These are phyloP conservation scores for Zapus hudsonius DNA, from an alignment of 2,113 vertebrate species.

Conservation along the genomic window DNA sequence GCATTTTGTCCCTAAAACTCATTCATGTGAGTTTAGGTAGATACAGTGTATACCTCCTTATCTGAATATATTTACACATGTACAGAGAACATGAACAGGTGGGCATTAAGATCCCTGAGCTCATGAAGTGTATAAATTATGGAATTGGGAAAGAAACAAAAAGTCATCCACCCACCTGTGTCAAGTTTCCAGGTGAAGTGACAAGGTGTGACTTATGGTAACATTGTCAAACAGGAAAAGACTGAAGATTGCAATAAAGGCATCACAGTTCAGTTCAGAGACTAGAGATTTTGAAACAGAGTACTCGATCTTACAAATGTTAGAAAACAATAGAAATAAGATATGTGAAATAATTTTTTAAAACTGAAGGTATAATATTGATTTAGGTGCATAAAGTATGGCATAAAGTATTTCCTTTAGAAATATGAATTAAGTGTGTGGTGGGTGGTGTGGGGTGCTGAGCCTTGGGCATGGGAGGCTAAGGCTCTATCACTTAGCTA, in stretches of 20 bases:
- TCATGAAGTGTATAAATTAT: not conserved
- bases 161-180: not conserved
- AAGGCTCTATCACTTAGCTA: too few species aligned
- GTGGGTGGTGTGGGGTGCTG: too few species aligned
- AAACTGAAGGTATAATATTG: not conserved
- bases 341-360: not conserved
- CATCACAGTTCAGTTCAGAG: not conserved
- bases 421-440: not conserved
- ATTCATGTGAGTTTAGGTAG: too few species aligned
- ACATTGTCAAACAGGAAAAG: not conserved
- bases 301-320: not conserved
- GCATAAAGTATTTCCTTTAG: not conserved
- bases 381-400: not conserved
- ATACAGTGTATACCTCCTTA: too few species aligned
- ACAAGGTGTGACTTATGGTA: not conserved
- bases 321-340: not conserved
- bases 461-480: too few species aligned
- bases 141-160: not conserved
- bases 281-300: not conserved
- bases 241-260: not conserved
- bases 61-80: too few species aligned
- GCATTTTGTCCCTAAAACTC: too few species aligned
- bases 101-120: too few species aligned
- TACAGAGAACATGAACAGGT: too few species aligned
- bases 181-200: not conserved